Conservation (phyloP, 1,140 invertebrate genomes). For the Drosophila pseudoobscura region DNA sequence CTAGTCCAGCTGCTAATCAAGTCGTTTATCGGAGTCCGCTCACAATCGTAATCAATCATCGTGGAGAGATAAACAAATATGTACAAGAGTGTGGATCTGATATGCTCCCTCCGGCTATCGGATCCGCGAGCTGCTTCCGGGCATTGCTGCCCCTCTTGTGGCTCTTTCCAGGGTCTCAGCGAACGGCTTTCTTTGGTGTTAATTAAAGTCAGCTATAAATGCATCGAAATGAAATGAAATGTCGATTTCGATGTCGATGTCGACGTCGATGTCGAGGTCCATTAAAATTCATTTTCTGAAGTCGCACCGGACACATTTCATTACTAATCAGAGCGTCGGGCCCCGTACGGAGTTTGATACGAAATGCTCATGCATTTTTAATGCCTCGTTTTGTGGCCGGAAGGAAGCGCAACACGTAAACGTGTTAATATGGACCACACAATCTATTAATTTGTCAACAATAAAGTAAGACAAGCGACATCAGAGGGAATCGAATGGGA, state of each 20-base stretch:
- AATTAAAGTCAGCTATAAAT: slow-evolving; percentile 40
- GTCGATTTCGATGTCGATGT: not conserved
- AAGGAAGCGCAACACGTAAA: slow-evolving; percentile 78
- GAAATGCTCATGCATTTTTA: slow-evolving; percentile 67
- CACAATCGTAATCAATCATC: slow-evolving; percentile 66
- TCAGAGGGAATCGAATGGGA: slow-evolving; percentile 49
- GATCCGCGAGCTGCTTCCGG: slow-evolving; percentile 59
- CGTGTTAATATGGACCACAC: slow-evolving; percentile 80
- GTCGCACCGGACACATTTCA: slow-evolving; percentile 42
- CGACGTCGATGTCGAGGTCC: not conserved
- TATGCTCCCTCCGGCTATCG: slow-evolving; percentile 44
- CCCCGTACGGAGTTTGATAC: slow-evolving; percentile 20
- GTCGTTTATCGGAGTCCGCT: slow-evolving; percentile 44
- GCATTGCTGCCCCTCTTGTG: slow-evolving; percentile 16
- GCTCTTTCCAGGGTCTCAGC: slow-evolving; percentile 31
- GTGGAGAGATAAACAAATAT: slow-evolving; percentile 2
- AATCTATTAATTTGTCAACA: slow-evolving; percentile 82
- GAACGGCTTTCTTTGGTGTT: slow-evolving; percentile 18
- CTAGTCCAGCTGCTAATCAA: slow-evolving; percentile 54
- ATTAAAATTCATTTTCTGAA: slow-evolving; percentile 60
- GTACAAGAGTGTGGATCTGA: slow-evolving; percentile 42
- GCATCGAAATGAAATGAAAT: slow-evolving; percentile 35
- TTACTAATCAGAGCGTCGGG: slow-evolving; percentile 65
- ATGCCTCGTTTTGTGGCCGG: slow-evolving; percentile 66
- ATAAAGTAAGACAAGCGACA: slow-evolving; percentile 67